A percentile compares a stretch with the other conserved stretches of the same genome.
phyloP scores from a whole-genome alignment of 2,888 invertebrate genomes.

The Cordilura impudica region DNA sequence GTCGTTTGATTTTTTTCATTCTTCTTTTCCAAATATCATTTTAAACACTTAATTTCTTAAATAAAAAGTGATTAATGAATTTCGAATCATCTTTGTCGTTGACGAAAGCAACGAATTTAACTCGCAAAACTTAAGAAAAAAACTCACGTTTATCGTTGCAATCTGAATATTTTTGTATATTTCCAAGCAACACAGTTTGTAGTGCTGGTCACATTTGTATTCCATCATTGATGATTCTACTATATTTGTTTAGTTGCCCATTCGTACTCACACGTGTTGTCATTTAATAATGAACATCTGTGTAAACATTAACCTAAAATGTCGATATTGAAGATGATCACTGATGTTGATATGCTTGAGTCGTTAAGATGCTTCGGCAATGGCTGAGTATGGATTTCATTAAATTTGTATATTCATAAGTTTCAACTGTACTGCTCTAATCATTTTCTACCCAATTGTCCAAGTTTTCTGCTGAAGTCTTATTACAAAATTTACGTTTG shows the following conservation, averaged over 20 bases:
- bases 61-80: constrained; percentile 20
- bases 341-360: constrained; percentile 31
- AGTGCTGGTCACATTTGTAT: background rate
- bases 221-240: background rate
- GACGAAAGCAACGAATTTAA: background rate
- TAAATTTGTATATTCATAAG: no score
- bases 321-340: constrained; percentile 34
- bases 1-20: no score
- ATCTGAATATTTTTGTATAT: background rate
- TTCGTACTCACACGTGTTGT: constrained; percentile 54
- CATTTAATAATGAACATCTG: constrained; percentile 71
- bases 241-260: constrained; percentile 23
- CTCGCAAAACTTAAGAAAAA: background rate
- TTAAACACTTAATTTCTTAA: background rate
- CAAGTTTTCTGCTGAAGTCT: no score
- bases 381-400: no score
- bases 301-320: constrained; percentile 69
- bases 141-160: background rate
- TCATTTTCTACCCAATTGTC: no score
- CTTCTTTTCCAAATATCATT: constrained; percentile 3
- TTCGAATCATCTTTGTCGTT: constrained; percentile 23
- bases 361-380: background rate
- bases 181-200: background rate
- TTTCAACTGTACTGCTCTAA: no score
- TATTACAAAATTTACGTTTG: no score